These are phyloP conservation scores for Noctilio leporinus DNA, from an alignment of 2,113 vertebrate genomes.

Conservation along the genomic window DNA sequence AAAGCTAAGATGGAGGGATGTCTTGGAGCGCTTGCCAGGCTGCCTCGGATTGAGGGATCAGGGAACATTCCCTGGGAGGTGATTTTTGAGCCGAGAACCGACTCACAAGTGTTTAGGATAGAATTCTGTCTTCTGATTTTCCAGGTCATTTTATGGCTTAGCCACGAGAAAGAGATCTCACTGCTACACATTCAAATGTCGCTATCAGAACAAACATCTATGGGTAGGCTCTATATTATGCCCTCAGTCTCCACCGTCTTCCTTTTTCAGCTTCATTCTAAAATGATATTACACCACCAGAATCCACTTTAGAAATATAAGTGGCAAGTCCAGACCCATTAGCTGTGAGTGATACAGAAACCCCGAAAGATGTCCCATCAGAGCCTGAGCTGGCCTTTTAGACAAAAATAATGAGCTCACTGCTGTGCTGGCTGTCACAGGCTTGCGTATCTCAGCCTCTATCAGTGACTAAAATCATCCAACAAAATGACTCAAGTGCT, in stretches of 20 bases:
- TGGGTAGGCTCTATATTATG: not conserved
- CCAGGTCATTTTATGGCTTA: not conserved
- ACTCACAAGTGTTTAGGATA: not conserved
- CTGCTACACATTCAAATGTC: not conserved
- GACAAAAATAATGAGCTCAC: slow-evolving; percentile 47
- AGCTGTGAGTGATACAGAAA: slow-evolving; percentile 52
- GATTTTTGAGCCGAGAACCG: not conserved
- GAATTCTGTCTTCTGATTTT: not conserved
- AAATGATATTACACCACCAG: not conserved
- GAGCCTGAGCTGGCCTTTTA: slow-evolving; percentile 6
- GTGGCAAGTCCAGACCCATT: slow-evolving; percentile 39
- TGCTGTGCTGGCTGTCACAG: not conserved
- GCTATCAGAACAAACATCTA: not conserved
- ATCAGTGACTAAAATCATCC: slow-evolving; percentile 31
- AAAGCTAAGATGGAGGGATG: not conserved
- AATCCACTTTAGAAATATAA: slow-evolving; percentile 46
- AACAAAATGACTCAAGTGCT: slow-evolving; percentile 36
- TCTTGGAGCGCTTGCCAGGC: not conserved
- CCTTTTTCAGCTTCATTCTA: slow-evolving; percentile 6
- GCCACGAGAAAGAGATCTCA: not conserved
- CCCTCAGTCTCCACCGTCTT: not conserved
- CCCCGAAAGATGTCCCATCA: not conserved
- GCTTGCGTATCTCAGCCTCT: not conserved
- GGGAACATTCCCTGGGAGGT: not conserved
- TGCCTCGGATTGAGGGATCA: not conserved